These are phyloP conservation scores for Morpho helenor DNA, from an alignment of 2,888 invertebrate genomes.

Conservation along the genomic window DNA sequence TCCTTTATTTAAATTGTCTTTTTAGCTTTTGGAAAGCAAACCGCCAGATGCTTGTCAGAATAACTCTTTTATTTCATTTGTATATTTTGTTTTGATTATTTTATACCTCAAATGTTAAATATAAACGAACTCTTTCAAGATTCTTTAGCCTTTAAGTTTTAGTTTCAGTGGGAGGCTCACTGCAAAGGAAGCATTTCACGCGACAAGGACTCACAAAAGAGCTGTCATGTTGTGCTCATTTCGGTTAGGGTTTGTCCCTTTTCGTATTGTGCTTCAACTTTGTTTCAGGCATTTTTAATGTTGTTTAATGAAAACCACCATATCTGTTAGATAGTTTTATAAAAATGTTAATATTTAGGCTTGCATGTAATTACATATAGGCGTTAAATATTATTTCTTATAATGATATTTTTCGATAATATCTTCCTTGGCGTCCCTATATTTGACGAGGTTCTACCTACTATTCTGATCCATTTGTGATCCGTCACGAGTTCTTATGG, in stretches of 20 bases:
- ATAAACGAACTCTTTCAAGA: not conserved
- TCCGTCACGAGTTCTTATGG: too few relatives aligned
- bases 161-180: constrained; percentile 8
- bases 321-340: too few relatives aligned
- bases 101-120: not conserved
- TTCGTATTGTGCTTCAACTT: constrained; percentile 13
- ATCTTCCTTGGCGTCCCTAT: too few relatives aligned
- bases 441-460: too few relatives aligned
- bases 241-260: constrained; percentile 21
- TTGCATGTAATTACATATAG: not conserved
- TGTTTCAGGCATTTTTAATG: constrained; percentile 9
- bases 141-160: constrained; percentile 11
- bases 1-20: constrained; percentile 14
- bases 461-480: too few relatives aligned
- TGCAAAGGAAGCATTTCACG: constrained; percentile 21
- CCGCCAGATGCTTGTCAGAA: too few relatives aligned
- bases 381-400: too few relatives aligned
- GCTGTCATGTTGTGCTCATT: constrained; percentile 24
- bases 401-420: too few relatives aligned
- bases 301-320: not conserved
- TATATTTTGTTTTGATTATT: too few relatives aligned
- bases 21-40: constrained; percentile 3
- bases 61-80: too few relatives aligned
- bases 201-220: constrained; percentile 25
- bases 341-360: too few relatives aligned